A percentile compares a stretch with the other conserved stretches of the same genome.
phyloP scores from a whole-genome alignment of 2,888 invertebrate species.

The Eudemis profundana region DNA sequence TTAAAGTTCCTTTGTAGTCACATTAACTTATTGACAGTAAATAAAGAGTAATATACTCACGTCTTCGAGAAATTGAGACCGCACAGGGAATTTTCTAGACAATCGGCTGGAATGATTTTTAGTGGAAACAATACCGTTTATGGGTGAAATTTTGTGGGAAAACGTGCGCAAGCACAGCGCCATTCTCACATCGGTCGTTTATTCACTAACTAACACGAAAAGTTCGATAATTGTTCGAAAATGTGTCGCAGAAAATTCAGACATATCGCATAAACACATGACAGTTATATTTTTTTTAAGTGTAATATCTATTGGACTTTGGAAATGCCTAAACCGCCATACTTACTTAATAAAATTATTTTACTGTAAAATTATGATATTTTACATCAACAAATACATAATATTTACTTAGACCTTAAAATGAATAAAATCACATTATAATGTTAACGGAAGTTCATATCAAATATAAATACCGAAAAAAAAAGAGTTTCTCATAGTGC shows the following conservation, averaged over 20 bases:
- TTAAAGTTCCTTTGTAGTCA: not conserved
- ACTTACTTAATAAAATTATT: not conserved
- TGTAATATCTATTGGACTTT: not conserved
- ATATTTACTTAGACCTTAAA: no score
- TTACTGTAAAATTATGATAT: no score
- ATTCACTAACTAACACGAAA: conserved; percentile 53
- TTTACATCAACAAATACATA: no score
- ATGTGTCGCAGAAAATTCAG: conserved; percentile 61
- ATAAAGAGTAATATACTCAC: conserved; percentile 65
- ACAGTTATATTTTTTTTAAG: conserved; percentile 55
- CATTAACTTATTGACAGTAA: conserved; percentile 11
- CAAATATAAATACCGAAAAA: no score
- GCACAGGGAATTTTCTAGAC: conserved; percentile 78
- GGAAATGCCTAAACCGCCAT: conserved; percentile 17
- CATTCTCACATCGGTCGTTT: conserved; percentile 72
- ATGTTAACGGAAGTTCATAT: no score
- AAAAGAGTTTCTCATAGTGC: no score
- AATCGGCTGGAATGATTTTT: conserved; percentile 82
- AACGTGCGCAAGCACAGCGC: conserved; percentile 85
- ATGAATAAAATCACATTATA: no score
- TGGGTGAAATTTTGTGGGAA: conserved; percentile 83
- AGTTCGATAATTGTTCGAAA: conserved; percentile 62
- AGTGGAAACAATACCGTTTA: conserved; percentile 82
- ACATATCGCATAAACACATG: conserved; percentile 63
- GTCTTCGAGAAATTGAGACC: conserved; percentile 83